Base-by-base conservation (phyloP, 2,888 invertebrate genomes). In the Stenchaetothrips biformis region DNA sequence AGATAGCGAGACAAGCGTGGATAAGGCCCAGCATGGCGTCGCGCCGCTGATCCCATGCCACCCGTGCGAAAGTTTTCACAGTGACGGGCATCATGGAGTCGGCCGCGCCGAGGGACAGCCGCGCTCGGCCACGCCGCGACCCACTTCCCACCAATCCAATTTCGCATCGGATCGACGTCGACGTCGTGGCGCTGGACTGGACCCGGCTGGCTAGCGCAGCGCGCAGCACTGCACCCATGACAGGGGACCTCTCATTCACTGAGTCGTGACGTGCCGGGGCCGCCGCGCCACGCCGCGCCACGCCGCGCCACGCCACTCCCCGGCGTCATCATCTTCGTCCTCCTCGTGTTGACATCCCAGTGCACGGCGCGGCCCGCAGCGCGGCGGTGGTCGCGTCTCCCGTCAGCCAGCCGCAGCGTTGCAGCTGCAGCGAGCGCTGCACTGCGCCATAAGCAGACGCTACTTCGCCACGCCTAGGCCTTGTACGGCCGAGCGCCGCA, bases 121-220 rank as follows among this genome's bases (percentile, higher is more conserved):
- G 37, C 37, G 37, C 37, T 37, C 37, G 37, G 37, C 37, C 37
- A 37, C 37, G 37, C 37, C 21, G 67, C 25, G 67, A 74, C 67
- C 67, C 25, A 74, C 67, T 74, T 74, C 67, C 67, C 67, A 74
- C 67, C 21, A 9, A 74, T 74, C 67, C 25, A 74, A 74, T 74
- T 74, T 74, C 67, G 37, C 37, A 74, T 74, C 67, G 67, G 67
- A 25, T 74, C 67, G 67, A 8, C 67, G 21, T 67, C 67, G 67
- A 25, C 67, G 7, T 25, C 67, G 67, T 7, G 67, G 67, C 6
- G 53, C 59, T 59, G n/a, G n/a, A n/a, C 3, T 53, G 53, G 53
- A 16, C 16, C 13, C 53, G 11, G 53, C 49, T 49, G 49, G 49
- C 13, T 1, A 2, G 53, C 13, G 53, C 53, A 53, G 53, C 53